Evolutionary conservation across 2,888 invertebrate species (phyloP).

Genomic region (Xiphydria camelus): DNA sequence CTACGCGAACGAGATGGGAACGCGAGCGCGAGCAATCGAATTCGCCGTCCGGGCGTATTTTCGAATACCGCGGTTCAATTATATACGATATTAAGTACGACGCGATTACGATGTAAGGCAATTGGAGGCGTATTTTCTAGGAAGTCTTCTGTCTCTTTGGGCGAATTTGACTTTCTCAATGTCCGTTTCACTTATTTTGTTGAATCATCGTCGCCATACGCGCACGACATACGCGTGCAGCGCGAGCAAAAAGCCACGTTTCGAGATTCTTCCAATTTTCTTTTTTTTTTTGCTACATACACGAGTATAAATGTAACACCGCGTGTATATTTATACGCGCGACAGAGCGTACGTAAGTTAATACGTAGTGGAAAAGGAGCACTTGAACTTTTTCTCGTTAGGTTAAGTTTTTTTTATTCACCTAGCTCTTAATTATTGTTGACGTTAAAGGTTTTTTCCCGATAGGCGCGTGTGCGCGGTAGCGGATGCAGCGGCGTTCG

Average conservation of each 20-base stretch:
- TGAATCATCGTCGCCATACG: no score
- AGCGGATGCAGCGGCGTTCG: slow-evolving; percentile 28
- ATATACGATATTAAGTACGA: no score
- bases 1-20: no score
- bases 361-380: slow-evolving; percentile 7
- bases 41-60: no score
- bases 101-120: slow-evolving; percentile 40
- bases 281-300: slow-evolving; percentile 27
- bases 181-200: no score
- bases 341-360: slow-evolving; percentile 26
- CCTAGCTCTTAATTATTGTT: slow-evolving; percentile 43
- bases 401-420: slow-evolving; percentile 37
- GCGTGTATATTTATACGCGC: slow-evolving; percentile 43
- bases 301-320: slow-evolving; percentile 33
- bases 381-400: slow-evolving; percentile 24
- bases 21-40: neutral
- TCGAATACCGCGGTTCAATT: slow-evolving; percentile 25
- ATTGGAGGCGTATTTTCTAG: slow-evolving; percentile 51
- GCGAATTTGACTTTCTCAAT: neutral
- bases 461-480: neutral
- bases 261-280: slow-evolving; percentile 41
- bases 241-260: slow-evolving; percentile 31
- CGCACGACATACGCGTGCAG: neutral
- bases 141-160: neutral
- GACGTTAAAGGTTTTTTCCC: slow-evolving; percentile 40